Conservation (phyloP, 2,113 vertebrate genomes). For the Herpailurus yagouaroundi region DNA sequence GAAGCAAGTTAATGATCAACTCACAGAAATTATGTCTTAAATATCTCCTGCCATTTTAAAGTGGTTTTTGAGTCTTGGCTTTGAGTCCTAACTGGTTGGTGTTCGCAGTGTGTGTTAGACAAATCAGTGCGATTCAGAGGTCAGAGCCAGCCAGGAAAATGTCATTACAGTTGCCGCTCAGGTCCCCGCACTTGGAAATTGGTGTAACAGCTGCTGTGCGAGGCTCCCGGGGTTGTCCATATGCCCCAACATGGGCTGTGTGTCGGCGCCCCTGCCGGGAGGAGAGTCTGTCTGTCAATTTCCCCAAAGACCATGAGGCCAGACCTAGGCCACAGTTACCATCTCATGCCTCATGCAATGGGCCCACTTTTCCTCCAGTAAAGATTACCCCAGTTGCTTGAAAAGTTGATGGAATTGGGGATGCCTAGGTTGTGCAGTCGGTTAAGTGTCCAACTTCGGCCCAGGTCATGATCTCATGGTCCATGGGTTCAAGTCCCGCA, state of each 20-base stretch:
- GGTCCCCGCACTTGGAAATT: constrained; percentile 28
- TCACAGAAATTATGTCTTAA: constrained; percentile 55
- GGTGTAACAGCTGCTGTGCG: constrained; percentile 37
- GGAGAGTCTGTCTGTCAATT: neutral
- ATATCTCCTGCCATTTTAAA: constrained; percentile 59
- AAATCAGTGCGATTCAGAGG: constrained; percentile 66
- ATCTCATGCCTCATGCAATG: neutral
- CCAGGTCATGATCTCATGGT: no score
- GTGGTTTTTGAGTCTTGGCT: constrained; percentile 49
- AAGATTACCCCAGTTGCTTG: neutral
- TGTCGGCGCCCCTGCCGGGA: neutral
- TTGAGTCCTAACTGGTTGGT: constrained; percentile 40
- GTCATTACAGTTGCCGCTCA: neutral
- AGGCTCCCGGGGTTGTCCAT: constrained; percentile 23
- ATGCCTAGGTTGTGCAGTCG: no score
- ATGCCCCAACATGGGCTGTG: neutral
- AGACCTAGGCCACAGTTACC: neutral
- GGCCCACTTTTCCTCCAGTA: neutral
- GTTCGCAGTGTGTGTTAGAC: constrained; percentile 60
- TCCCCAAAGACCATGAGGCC: neutral
- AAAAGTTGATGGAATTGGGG: neutral
- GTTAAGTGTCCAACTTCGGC: no score
- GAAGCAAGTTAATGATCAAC: constrained; percentile 34
- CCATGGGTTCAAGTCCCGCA: no score
- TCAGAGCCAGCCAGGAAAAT: constrained; percentile 64